Base-by-base conservation (phyloP, 2,113 vertebrate genomes). In the Cynopterus brachyotis region DNA sequence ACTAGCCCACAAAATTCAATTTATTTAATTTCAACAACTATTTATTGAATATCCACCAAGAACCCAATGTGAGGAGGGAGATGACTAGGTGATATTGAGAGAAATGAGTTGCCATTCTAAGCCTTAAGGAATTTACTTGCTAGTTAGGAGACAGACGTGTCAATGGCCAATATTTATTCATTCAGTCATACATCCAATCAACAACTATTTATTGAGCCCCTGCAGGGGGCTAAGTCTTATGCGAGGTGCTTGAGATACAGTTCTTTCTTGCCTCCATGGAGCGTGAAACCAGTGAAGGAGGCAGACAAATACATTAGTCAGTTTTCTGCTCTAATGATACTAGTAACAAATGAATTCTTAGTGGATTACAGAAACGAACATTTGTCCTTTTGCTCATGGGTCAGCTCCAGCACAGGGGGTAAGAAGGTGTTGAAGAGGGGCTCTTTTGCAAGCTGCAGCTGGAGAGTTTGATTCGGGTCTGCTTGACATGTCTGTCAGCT, bases 21-120 rank as follows among this genome's bases (percentile, higher is more conserved):
- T 95, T 90, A 90, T 94, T 90, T 89, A 64, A 89, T 94, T 96
- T 97, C 91, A 96, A 70, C 69, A 96, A 97, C 75, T 95, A 96
- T 96, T 96, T 97, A 80, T 95, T 75, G 78, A 96, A 26, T 69
- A 59, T 64, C 79, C 94, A 94, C 93, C 89, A 96, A 91, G 81
- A 96, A 22, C 50, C n/a, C 89, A 32, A 6, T 35, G 57, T 94
- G 67, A 42, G 17, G 60, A 75, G 42, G 50, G 47, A 85, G 81
- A 82, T 53, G 40, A 47, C 55, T 81, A 79, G 91, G 62, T 85
- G 76, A 64, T 55, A 26, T 3, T 67, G 95, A 88, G 78, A 86
- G 62, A 94, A 89, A 69, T 66, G 35, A 32, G 88, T 66, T 73
- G 59, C 22, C 89, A 32, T 79, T 73, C 78, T 64, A 89, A 73